Conservation (phyloP, 2,113 vertebrate species). For the Isichthys henryi region DNA sequence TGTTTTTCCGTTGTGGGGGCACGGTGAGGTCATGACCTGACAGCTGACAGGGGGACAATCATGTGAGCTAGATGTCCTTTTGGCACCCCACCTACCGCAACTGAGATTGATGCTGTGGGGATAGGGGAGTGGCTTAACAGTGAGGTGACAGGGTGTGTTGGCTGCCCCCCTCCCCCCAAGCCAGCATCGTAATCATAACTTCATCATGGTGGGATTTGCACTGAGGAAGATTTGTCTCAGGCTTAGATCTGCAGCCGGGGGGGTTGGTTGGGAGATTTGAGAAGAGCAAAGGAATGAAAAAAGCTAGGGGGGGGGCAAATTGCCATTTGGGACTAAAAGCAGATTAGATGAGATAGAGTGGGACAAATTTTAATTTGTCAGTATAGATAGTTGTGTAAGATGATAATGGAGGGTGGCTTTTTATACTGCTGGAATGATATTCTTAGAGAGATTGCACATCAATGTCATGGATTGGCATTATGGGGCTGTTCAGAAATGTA, state of each 20-base stretch:
- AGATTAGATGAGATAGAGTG: constrained; percentile 72
- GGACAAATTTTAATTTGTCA: constrained; percentile 68
- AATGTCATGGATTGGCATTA: neutral
- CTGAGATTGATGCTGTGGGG: constrained; percentile 59
- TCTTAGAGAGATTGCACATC: constrained; percentile 30
- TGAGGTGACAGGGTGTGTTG: constrained; percentile 33
- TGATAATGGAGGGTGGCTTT: constrained; percentile 47
- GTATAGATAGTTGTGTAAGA: constrained; percentile 56
- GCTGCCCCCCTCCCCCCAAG: constrained; percentile 31
- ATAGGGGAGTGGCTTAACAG: constrained; percentile 61
- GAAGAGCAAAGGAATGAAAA: constrained; percentile 53
- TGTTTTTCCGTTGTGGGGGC: neutral
- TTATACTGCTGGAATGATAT: constrained; percentile 44
- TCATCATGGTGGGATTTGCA: constrained; percentile 67
- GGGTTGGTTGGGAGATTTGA: constrained; percentile 58
- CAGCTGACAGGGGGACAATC: constrained; percentile 42
- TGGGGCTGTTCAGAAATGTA: neutral
- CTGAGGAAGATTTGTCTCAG: constrained; percentile 58
- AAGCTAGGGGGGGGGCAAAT: constrained; percentile 45
- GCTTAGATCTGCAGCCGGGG: constrained; percentile 61
- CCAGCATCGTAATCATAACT: constrained; percentile 50
- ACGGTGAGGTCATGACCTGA: neutral
- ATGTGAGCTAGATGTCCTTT: constrained; percentile 82
- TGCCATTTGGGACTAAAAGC: constrained; percentile 67
- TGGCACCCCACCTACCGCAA: constrained; percentile 59